Percentiles rank a stretch among this genome's conserved stretches.
These are phyloP conservation scores for Eumerus sabulonum DNA, from an alignment of 2,888 invertebrate species.

Conservation along the genomic window DNA sequence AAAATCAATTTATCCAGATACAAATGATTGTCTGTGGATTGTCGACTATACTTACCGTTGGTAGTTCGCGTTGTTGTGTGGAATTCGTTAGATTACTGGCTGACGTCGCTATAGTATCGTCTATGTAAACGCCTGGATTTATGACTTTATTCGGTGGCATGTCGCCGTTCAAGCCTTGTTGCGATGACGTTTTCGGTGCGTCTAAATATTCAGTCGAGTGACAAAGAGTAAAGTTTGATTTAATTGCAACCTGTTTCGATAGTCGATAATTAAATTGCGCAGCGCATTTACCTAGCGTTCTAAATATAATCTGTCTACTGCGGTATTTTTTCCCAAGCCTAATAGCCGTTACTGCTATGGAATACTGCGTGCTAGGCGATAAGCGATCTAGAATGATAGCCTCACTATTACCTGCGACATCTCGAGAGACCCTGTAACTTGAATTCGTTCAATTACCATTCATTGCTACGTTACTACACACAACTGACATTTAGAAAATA, in stretches of 20 bases:
- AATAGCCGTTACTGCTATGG: slow-evolving; percentile 91
- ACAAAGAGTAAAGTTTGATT: slow-evolving; percentile 6
- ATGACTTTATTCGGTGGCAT: slow-evolving; percentile 71
- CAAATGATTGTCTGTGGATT: neutral
- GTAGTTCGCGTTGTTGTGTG: slow-evolving; percentile 76
- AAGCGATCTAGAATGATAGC: slow-evolving; percentile 90
- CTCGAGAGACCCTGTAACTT: slow-evolving; percentile 97
- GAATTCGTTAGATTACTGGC: slow-evolving; percentile 76
- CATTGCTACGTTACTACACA: slow-evolving; percentile 74
- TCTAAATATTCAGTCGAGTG: slow-evolving; percentile 81
- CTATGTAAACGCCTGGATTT: slow-evolving; percentile 69
- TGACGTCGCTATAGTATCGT: slow-evolving; percentile 77
- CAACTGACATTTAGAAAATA: slow-evolving; percentile 58
- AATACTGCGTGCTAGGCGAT: slow-evolving; percentile 92
- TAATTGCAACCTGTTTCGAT: slow-evolving; percentile 2
- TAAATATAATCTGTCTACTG: slow-evolving; percentile 93
- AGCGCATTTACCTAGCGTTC: slow-evolving; percentile 86
- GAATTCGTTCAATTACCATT: slow-evolving; percentile 83
- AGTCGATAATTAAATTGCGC: slow-evolving; percentile 5
- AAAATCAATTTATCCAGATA: slow-evolving; percentile 5
- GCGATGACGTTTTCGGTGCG: slow-evolving; percentile 88
- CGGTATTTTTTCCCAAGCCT: slow-evolving; percentile 90
- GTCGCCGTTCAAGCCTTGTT: slow-evolving; percentile 83
- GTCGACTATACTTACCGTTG: slow-evolving; percentile 75
- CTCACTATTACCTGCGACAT: slow-evolving; percentile 93